Percentiles rank a stretch among this genome's conserved stretches.
phyloP scores from a whole-genome alignment of 2,888 invertebrate species.

The Linnaemya vulpina region DNA sequence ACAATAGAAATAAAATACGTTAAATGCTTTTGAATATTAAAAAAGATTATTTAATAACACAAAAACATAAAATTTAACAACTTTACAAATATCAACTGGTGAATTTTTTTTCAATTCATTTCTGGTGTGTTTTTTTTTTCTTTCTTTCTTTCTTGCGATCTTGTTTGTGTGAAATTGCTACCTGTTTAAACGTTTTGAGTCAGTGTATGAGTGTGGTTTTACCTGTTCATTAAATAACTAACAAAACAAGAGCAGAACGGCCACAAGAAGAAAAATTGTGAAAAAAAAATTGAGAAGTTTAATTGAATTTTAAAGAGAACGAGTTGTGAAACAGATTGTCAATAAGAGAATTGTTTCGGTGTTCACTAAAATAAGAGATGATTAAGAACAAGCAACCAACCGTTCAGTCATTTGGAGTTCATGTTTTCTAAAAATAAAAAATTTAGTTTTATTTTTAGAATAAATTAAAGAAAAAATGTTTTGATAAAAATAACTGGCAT shows the following conservation, averaged over 20 bases:
- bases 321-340: not conserved
- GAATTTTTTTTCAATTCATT: slow-evolving; percentile 36
- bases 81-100: slow-evolving; percentile 18
- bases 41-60: slow-evolving; percentile 1
- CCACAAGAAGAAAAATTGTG: not conserved
- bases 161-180: slow-evolving; percentile 67
- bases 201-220: slow-evolving; percentile 69
- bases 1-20: not conserved
- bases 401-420: not conserved
- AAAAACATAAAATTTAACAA: not conserved
- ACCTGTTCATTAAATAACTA: slow-evolving; percentile 67
- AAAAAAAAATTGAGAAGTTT: slow-evolving; percentile 13
- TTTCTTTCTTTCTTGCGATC: slow-evolving; percentile 49
- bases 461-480: not conserved
- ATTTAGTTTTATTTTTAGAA: not conserved
- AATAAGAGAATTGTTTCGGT: not conserved
- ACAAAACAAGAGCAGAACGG: slow-evolving; percentile 52
- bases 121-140: slow-evolving; percentile 32
- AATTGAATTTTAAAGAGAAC: slow-evolving; percentile 8
- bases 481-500: not conserved
- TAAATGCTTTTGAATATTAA: not conserved
- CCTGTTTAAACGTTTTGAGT: slow-evolving; percentile 53
- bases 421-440: not conserved
- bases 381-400: not conserved
- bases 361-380: not conserved